Base-by-base conservation (phyloP, 2,888 invertebrate species). In the Metopia argyrocephala region DNA sequence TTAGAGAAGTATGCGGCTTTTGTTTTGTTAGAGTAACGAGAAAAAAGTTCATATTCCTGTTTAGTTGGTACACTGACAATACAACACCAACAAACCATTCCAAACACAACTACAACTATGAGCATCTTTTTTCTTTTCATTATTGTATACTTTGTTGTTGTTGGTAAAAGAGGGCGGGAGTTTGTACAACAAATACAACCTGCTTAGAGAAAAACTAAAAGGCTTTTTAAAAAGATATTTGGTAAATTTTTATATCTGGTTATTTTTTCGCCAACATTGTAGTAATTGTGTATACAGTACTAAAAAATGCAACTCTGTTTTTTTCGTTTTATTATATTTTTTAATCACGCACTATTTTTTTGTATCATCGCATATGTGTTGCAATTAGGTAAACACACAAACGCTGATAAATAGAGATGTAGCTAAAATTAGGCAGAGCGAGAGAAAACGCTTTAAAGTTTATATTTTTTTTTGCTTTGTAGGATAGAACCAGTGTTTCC, bases 1-100 rank as follows among this genome's bases (percentile, higher is more conserved):
- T 48, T 31, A 59, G 48, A 66, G 70, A 46, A 64, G 76, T 79
- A 76, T 76, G 73, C 78, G 80, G 80, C 73, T 76, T 81, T 70
- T 69, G 66, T 71, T 73, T 73, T 61, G 45, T 70, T 70, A 79
- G 76, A 80, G 75, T 70, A 80, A 78, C 38, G 15, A 38, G 38
- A 38, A 38, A 38, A 38, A 9, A 78, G 74, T 81, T 74, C 76
- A 78, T 25, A 48, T 69, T 74, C 62, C 65, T 46, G 79, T 59
- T 65, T 73, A 73, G 76, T 31, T 79, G 54, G 64, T 73, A 64
- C 59, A 69, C 68, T 68, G 69, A 52, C 52, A 31, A 64, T 68
- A 56, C 61, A 62, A 23, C 50, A 71, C 28, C 28, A 56, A 50
- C 65, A 31, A 75, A 54, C 21, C 54, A 2, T 3, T 23, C 54